Evolutionary conservation across 1,140 invertebrate genomes (phyloP).

Genomic region (Thrips palmi): DNA sequence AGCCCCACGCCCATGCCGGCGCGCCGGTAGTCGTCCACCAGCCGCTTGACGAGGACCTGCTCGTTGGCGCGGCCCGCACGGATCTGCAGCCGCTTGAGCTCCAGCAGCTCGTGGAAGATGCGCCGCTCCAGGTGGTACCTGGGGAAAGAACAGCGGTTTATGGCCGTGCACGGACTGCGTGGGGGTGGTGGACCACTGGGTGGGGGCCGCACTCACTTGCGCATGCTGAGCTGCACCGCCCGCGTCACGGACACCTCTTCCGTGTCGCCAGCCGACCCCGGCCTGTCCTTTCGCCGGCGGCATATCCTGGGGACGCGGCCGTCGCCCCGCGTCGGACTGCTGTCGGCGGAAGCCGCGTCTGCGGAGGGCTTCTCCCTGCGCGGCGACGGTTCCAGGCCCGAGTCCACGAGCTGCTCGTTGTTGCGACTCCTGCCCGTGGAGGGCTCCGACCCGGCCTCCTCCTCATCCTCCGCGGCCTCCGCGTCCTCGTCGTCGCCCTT

Average conservation of each 20-base stretch:
- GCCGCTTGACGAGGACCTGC: constrained; percentile 68
- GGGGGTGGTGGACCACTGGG: too few relatives aligned
- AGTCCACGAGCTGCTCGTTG: constrained; percentile 14
- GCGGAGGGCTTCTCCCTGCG: constrained; percentile 9
- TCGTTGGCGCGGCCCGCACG: constrained; percentile 76
- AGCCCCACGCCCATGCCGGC: constrained; percentile 51
- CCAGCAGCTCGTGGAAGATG: constrained; percentile 85
- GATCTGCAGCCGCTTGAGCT: constrained; percentile 82
- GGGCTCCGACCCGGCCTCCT: too few relatives aligned
- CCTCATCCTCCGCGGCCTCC: too few relatives aligned
- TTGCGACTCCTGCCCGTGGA: too few relatives aligned
- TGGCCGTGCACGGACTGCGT: too few relatives aligned
- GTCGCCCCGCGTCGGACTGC: neutral
- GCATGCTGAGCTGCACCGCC: constrained; percentile 27
- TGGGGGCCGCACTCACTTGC: constrained; percentile 23
- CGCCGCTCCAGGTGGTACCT: constrained; percentile 80
- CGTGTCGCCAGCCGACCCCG: constrained; percentile 11
- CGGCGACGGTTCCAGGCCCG: constrained; percentile 16
- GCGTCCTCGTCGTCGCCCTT: too few relatives aligned
- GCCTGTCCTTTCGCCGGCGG: neutral
- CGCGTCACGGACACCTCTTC: constrained; percentile 24
- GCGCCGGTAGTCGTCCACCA: constrained; percentile 59
- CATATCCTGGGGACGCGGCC: neutral
- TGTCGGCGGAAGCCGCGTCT: constrained; percentile 9
- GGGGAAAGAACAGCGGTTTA: constrained; percentile 5